Conservation (phyloP, 2,113 vertebrate species). For the Erythrocebus patas region DNA sequence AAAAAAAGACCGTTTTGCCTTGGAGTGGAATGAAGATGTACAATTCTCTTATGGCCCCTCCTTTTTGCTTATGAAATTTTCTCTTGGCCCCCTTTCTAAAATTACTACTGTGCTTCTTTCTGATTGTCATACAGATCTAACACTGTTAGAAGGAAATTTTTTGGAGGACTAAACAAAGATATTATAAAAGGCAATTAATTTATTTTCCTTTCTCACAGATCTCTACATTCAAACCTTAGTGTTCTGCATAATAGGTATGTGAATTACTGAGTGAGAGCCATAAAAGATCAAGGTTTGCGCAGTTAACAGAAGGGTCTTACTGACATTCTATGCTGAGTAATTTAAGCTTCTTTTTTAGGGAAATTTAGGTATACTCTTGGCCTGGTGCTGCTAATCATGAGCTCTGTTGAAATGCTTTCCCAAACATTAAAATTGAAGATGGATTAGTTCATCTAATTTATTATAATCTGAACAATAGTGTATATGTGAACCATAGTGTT, state of each 20-base stretch:
- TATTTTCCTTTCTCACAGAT: constrained; percentile 19
- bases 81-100: not conserved
- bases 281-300: constrained; percentile 63
- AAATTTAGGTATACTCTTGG: constrained; percentile 69
- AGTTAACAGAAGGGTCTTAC: constrained; percentile 76
- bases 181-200: not conserved
- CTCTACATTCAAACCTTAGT: constrained; percentile 33
- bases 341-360: constrained; percentile 74
- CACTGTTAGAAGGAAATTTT: constrained; percentile 23
- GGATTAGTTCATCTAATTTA: constrained; percentile 71
- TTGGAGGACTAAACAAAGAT: not conserved
- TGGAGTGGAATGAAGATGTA: not conserved
- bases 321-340: constrained; percentile 48
- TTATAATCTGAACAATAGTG: constrained; percentile 26
- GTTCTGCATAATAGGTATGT: constrained; percentile 48
- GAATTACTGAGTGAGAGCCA: constrained; percentile 34
- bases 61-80: constrained; percentile 27
- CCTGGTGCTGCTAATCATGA: not conserved
- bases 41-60: not conserved
- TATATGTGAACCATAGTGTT: constrained; percentile 29
- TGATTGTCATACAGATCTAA: not conserved
- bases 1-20: not conserved
- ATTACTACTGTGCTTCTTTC: constrained; percentile 19
- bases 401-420: constrained; percentile 72
- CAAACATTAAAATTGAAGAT: constrained; percentile 73